Evolutionary conservation across 1,140 invertebrate species (phyloP).

Genomic region (Drosophila lini): DNA sequence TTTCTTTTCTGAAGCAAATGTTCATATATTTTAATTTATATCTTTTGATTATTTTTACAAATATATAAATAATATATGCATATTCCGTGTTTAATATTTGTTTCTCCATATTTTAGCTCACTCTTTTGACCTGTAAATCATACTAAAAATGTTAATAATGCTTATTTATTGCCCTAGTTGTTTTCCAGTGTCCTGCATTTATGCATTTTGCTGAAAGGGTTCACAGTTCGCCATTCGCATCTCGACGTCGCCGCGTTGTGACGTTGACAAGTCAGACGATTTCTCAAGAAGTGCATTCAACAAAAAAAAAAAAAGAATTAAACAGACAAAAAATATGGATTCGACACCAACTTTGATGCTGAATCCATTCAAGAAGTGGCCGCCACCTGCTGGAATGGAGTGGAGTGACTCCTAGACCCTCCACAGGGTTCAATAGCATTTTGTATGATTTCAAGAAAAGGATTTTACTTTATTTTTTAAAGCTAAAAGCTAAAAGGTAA

Average conservation of each 20-base stretch:
- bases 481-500: no score
- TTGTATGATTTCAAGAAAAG: background rate
- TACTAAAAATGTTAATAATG: no score
- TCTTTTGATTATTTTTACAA: no score
- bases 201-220: conserved; percentile 33
- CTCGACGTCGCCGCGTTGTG: conserved; percentile 36
- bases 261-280: conserved; percentile 73
- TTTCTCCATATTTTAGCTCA: no score
- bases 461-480: background rate
- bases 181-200: conserved; percentile 12
- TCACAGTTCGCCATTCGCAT: conserved; percentile 21
- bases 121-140: no score
- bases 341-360: background rate
- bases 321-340: conserved; percentile 11
- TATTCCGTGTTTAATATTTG: no score
- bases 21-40: no score
- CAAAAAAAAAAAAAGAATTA: conserved; percentile 7
- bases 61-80: no score
- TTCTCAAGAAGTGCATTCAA: conserved; percentile 50
- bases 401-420: background rate
- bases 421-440: background rate
- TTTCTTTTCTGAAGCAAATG: background rate
- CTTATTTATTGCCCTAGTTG: background rate
- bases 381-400: conserved; percentile 4
- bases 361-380: background rate